A percentile compares a stretch with the other conserved stretches of the same genome.
These are phyloP conservation scores for Leucophora obtusa DNA, from an alignment of 2,888 invertebrate genomes.

Conservation along the genomic window DNA sequence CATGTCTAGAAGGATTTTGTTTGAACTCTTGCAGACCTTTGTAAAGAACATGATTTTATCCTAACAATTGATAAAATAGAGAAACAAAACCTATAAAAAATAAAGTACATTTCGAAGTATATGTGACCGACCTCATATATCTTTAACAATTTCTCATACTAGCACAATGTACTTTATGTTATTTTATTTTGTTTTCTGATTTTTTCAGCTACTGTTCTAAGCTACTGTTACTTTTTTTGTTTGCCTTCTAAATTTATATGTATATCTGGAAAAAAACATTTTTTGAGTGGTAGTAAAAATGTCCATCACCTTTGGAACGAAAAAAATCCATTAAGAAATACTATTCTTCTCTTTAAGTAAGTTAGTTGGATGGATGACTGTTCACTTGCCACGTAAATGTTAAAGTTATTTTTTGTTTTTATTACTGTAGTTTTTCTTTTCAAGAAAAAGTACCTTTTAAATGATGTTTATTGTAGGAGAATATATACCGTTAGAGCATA, in stretches of 20 bases:
- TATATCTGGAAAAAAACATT: not conserved
- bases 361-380: not conserved
- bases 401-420: not conserved
- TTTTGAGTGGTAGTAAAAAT: not conserved
- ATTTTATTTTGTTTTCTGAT: not conserved
- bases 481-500: not conserved
- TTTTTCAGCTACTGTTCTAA: not conserved
- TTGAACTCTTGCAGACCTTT: not conserved
- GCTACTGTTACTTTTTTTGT: not conserved
- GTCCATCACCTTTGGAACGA: not conserved
- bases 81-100: not conserved
- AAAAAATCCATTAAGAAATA: not conserved
- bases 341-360: not conserved
- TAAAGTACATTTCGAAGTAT: not conserved
- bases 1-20: not conserved
- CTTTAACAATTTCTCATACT: not conserved
- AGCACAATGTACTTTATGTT: not conserved
- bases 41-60: not conserved
- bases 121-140: constrained; percentile 4
- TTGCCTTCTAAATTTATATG: not conserved
- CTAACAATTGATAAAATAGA: not conserved
- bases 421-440: not conserved
- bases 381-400: not conserved
- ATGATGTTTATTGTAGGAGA: constrained; percentile 5
- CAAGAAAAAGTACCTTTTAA: not conserved